Evolutionary conservation across 2,113 vertebrate genomes (phyloP), one percentile per base, ranked within the genome.

Genomic region (Xiphophorus maculatus): DNA sequence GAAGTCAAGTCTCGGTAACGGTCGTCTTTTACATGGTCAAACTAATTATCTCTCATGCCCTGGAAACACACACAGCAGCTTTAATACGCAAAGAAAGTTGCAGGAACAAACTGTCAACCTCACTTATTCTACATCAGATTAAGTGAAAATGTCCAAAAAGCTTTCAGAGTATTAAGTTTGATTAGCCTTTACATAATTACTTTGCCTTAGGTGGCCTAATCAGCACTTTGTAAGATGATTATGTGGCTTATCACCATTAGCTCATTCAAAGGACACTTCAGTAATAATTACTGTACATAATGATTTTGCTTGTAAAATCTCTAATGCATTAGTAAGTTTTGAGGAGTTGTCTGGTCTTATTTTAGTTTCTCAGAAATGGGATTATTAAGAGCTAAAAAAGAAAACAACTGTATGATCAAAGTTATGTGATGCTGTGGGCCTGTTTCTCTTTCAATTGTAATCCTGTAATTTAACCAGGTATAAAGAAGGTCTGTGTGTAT

Each of bases 191-290:
- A 76, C 80, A 77, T 87, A 89, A 90, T 90, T 79, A 77, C 74
- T 69, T 74, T 82, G 85, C 79, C 75, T 84, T 79, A 74, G 85
- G 84, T 87, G 82, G 85, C 65, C 83, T 84, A 85, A 88, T 90
- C 83, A 83, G 74, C 58, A 58, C 81, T 74, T 68, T 88, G 65
- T 65, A 71, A 63, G 75, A 87, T 88, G 85, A 84, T 78, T 71
- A 77, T 69, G 72, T 75, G 73, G 68, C 68, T 81, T 90, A 79
- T 88, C 75, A 74, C 79, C 80, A 83, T 84, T 76, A 69, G 79
- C 69, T 72, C 48, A 64, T 80, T 85, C 81, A 87, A 71, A 76
- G 75, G 69, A 87, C 64, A 73, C 82, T 81, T 67, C 76, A 86
- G 70, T 82, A 77, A 72, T 82, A 87, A 84, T 85, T 79, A 80